Base-by-base conservation (phyloP, 2,113 vertebrate species). In the Leuciscus idus region DNA sequence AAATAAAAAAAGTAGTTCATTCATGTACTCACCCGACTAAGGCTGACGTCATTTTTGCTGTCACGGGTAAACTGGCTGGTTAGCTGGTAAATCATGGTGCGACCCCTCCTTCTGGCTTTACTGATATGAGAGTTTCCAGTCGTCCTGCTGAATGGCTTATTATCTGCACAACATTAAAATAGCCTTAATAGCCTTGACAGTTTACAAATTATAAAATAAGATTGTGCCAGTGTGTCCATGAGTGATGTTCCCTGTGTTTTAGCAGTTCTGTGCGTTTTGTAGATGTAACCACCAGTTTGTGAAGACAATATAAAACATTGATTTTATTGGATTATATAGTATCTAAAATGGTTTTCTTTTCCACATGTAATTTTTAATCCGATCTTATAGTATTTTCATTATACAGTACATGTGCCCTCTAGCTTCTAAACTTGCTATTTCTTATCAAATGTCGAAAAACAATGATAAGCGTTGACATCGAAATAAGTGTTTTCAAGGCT, bases 21-120 rank as follows among this genome's bases (percentile, higher is more conserved):
- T 59, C 80, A 39, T 62, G 57, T 89, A 93, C 97, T 98, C 92
- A 99, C 98, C 0, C 92, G 95, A 61, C 93, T 95, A 83, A 97
- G 92, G 92, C 96, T 97, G 91, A 94, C 90, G 6, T 95, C 93
- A n/a, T 93, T 70, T 28, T 92, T 96, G 90, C 95, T 91, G 76
- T 94, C 92, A 33, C 93, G 94, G 13, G 93, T 93, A 90, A 98
- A 96, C 61, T 96, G 97, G 80, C 92, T 95, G 83, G 95, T 96
- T 86, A 99, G 93, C 2, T 95, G 95, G 90, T 94, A 95, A 57
- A 99, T 90, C 88, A 96, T 95, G 0, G 95, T 96, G 28, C 90
- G 94, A 75, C 96, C 96, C 73, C 96, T 96, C 90, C 92, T 95
- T 87, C 92, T 94, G 0, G 97, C 95, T 8, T 95, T 95, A 50